Percentiles rank a stretch among this genome's conserved stretches.
Conservation (phyloP, 2,888 invertebrate species). For the Rhyacophila evoluta region DNA sequence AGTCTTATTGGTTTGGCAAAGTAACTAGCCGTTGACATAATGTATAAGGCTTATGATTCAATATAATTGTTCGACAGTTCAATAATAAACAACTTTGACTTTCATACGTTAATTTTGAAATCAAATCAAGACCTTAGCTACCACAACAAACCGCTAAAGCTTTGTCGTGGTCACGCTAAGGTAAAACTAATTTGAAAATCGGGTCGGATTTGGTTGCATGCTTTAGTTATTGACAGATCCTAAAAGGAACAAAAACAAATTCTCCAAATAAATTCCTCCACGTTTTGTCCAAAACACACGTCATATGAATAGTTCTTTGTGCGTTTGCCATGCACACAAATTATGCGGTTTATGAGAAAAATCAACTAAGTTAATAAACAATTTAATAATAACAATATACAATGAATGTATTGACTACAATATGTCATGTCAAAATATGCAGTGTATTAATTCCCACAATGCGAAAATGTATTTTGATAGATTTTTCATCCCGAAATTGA, state of each 20-base stretch:
- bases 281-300: background rate
- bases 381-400: too few species aligned
- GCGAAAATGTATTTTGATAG: too few species aligned
- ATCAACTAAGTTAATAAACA: background rate
- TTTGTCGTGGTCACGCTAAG: background rate
- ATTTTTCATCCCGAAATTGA: too few species aligned
- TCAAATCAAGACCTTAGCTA: background rate
- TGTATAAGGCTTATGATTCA: too few species aligned
- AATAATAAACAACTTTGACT: too few species aligned
- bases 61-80: too few species aligned
- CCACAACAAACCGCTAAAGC: background rate
- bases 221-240: conserved; percentile 3
- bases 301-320: background rate
- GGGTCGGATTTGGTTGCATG: background rate
- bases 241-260: background rate
- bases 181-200: background rate
- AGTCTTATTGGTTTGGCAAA: too few species aligned
- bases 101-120: background rate
- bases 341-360: background rate
- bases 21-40: too few species aligned
- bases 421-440: too few species aligned
- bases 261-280: background rate
- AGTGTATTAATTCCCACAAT: too few species aligned
- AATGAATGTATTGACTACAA: too few species aligned
- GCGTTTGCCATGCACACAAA: conserved; percentile 1